Base-by-base conservation (phyloP, 1,140 invertebrate genomes). In the Drosophila prosaltans region DNA sequence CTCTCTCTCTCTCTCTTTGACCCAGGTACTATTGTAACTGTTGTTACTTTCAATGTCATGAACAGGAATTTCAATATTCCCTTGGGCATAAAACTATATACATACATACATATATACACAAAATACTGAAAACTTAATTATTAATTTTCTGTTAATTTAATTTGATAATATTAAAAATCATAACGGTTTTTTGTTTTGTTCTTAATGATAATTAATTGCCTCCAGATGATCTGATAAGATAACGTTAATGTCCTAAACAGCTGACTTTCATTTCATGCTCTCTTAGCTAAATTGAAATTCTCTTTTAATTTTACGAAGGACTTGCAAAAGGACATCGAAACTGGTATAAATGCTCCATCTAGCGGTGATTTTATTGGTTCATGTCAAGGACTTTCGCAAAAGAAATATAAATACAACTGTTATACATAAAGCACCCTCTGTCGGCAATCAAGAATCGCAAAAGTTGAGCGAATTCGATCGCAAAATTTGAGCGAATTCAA, bases 261-360 rank as follows among this genome's bases (percentile, higher is more conserved):
- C 21, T 26, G 28, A 5, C 11, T 32, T 32, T 57, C 26, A 26
- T 10, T 28, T 21, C 28, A 32, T 58, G 8, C 1, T 40, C 30
- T 39, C 32, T 58, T 58, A 6, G n/a, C 1, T 2, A 9, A 16
- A 36, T 8, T 36, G 3, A 59, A 59, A 24, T 24, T 40, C 57
- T 24, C 57, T 36, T 40, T 40, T 8, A 10, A 6, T 51, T 26
- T 24, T 1, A 26, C 8, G 10, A 10, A 51, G 45, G 21, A 51
- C 9, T 1, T 5, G 21, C 45, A 10, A 8, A 16, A 59, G 8
- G 8, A 59, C 16, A 59, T 39, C 36, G 16, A 39, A 26, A 59
- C 57, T 40, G 57, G 57, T 40, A 40, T 59, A 59, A 59, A 32
- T 59, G 32, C 57, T 32, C 57, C 0, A 7, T 59, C 57, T 59